Evolutionary conservation across 2,797 vertebrate species (phyloP), one percentile per base, ranked within the genome.

Genomic region (Sebastes variabilis): DNA sequence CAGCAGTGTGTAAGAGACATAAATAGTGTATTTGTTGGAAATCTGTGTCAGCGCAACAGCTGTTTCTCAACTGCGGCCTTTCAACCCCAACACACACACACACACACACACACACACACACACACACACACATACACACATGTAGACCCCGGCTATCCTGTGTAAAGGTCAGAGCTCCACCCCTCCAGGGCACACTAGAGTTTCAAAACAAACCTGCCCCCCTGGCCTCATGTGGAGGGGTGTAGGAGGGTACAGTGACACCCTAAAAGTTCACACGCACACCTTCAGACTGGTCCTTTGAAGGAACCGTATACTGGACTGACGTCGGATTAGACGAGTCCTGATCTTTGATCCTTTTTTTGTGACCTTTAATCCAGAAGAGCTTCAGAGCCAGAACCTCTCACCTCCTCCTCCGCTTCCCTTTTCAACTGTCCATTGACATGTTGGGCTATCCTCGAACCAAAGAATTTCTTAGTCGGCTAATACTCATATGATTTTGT

Each of bases 121-220:
- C 67, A 36, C 54, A 70, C 68, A 55, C 54, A 24, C 66, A 70
- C 68, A 55, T 32, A 24, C 66, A 66, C 24, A 66, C 38, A 36
- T 6, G 20, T 11, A 62, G 3, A 80, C 29, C 27, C 55, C n/a
- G 32, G 42, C 9, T 36, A 79, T 34, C 69, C 52, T 22, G 12
- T 62, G 81, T 73, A 94, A 94, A 95, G 94, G 93, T 95, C 90
- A 93, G 60, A 82, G 60, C 85, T 22, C 85, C 84, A 81, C 83
- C 89, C 76, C 79, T 89, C 79, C 54, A 38, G 82, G 83, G 80
- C 59, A 30, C 52, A 66, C 88, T 93, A 83, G 77, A 82, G 89
- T 95, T 94, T 94, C 93, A 94, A 95, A 96, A 95, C 95, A 96
- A 94, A 92, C 87, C 55, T 24, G 2, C 52, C 72, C 64, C 59